A percentile compares a stretch with the other conserved stretches of the same genome.
Conservation (phyloP, 2,113 vertebrate genomes). For the Mormyrus lacerda region DNA sequence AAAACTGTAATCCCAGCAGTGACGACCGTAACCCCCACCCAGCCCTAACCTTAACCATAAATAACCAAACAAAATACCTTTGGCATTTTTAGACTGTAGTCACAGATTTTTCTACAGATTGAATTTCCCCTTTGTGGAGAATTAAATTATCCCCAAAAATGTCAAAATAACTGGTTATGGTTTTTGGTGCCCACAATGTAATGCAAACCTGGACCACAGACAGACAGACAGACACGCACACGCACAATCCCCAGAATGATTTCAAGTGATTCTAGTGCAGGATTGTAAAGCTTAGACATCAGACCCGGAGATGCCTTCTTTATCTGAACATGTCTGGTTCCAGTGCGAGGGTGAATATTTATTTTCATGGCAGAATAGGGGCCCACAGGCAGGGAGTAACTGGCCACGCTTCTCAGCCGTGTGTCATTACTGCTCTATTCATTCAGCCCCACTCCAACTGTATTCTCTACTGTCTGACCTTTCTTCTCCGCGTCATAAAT, state of each 20-base stretch:
- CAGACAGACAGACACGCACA: background rate
- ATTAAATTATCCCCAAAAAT: background rate
- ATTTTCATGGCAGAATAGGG: background rate
- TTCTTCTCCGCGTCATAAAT: constrained; percentile 7
- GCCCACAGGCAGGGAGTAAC: background rate
- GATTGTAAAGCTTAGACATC: background rate
- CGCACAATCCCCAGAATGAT: background rate
- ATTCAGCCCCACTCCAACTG: constrained; percentile 5
- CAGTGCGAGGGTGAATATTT: background rate
- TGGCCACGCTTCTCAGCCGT: background rate
- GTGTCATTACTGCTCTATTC: background rate
- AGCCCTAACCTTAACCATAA: background rate
- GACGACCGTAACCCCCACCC: background rate
- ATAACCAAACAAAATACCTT: background rate
- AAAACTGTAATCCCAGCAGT: background rate
- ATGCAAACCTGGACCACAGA: background rate
- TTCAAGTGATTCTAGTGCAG: background rate
- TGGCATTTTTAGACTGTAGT: background rate
- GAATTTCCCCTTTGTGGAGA: background rate
- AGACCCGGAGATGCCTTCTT: background rate
- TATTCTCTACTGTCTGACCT: background rate
- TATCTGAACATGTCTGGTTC: background rate
- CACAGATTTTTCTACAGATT: background rate
- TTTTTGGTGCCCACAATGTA: background rate
- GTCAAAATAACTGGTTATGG: background rate